Evolutionary conservation across 1,140 invertebrate genomes (phyloP).

Genomic region (Camponotus pennsylvanicus): DNA sequence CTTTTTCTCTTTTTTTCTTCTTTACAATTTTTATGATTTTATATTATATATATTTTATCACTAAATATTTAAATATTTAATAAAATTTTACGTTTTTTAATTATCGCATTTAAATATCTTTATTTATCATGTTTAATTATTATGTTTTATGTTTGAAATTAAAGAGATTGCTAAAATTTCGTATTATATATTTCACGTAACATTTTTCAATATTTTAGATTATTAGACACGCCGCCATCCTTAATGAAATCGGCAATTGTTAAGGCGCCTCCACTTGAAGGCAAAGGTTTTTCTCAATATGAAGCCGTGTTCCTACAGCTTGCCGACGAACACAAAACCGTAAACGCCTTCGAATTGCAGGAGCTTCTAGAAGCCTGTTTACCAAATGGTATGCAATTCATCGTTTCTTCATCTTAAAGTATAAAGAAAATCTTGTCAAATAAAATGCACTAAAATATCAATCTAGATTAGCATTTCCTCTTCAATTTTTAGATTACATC

Average conservation of each 20-base stretch:
- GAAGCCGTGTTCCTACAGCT: slow-evolving; percentile 96
- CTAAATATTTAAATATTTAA: not conserved
- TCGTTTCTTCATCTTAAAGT: slow-evolving; percentile 55
- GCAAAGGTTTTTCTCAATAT: slow-evolving; percentile 93
- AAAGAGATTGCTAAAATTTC: not conserved
- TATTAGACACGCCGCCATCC: slow-evolving; percentile 92
- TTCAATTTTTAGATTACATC: slow-evolving; percentile 91
- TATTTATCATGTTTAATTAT: no score
- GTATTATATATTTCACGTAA: not conserved
- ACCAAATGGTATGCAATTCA: slow-evolving; percentile 90
- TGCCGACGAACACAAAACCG: slow-evolving; percentile 95
- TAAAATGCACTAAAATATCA: not conserved
- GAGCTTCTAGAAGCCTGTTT: slow-evolving; percentile 96
- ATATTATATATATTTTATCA: not conserved
- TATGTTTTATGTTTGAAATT: not conserved
- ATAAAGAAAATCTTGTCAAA: not conserved
- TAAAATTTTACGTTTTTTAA: not conserved
- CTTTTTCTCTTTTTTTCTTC: not conserved
- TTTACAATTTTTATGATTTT: not conserved
- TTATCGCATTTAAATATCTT: not conserved
- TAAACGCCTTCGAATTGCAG: slow-evolving; percentile 96
- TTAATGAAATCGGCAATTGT: slow-evolving; percentile 91
- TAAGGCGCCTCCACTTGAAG: slow-evolving; percentile 91
- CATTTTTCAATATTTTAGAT: slow-evolving; percentile 78
- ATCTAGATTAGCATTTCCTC: slow-evolving; percentile 8